Evolutionary conservation across 2,113 vertebrate species (phyloP).

Genomic region (Hirundichthys speculiger): DNA sequence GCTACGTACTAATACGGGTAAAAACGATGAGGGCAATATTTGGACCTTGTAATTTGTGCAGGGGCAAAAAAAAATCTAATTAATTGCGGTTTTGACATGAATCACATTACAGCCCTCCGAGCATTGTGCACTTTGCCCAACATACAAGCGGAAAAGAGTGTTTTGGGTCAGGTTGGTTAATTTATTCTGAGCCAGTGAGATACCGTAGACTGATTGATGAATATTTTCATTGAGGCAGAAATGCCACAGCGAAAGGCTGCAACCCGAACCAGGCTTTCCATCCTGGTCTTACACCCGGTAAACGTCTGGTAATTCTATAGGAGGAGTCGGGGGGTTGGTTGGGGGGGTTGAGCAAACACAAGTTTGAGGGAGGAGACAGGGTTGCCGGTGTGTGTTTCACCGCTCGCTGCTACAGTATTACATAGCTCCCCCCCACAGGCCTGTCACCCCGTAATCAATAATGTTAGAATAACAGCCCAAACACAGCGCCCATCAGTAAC

Average conservation of each 20-base stretch:
- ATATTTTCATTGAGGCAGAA: slow-evolving; percentile 60
- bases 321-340: too few species aligned
- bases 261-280: slow-evolving; percentile 58
- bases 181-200: slow-evolving; percentile 26
- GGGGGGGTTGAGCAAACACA: slow-evolving; percentile 67
- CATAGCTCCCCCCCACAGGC: slow-evolving; percentile 62
- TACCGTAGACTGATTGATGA: slow-evolving; percentile 64
- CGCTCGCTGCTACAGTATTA: slow-evolving; percentile 58
- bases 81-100: slow-evolving; percentile 12
- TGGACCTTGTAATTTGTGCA: neutral
- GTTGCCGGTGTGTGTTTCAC: slow-evolving; percentile 55
- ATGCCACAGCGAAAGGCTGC: slow-evolving; percentile 46
- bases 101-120: slow-evolving; percentile 10
- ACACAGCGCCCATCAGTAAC: slow-evolving; percentile 48
- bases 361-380: slow-evolving; percentile 47
- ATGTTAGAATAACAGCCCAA: slow-evolving; percentile 61
- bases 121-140: neutral
- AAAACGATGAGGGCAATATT: neutral
- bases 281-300: slow-evolving; percentile 42
- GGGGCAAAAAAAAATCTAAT: slow-evolving; percentile 11
- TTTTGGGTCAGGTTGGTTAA: slow-evolving; percentile 34
- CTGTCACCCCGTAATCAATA: slow-evolving; percentile 69
- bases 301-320: slow-evolving; percentile 70
- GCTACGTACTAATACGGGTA: neutral
- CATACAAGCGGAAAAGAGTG: neutral